Evolutionary conservation across 2,113 vertebrate species (phyloP).

Genomic region (Nibea coibor): DNA sequence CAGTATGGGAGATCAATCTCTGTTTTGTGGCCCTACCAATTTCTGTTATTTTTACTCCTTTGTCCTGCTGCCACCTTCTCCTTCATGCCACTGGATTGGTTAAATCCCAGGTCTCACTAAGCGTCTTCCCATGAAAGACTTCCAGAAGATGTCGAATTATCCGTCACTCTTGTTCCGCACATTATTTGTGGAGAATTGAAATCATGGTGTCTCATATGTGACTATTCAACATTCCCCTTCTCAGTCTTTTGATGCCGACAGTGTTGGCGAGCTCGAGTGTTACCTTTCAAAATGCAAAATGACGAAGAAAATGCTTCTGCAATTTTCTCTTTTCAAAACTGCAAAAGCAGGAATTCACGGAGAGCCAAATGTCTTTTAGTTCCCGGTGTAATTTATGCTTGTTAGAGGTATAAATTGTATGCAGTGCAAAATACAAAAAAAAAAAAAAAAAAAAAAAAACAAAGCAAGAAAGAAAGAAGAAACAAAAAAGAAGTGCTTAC

Average conservation of each 20-base stretch:
- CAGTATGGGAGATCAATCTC: neutral
- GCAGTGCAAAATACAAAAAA: constrained; percentile 21
- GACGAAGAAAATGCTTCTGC: constrained; percentile 32
- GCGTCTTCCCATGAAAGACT: constrained; percentile 17
- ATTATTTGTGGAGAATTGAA: constrained; percentile 51
- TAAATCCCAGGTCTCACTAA: constrained; percentile 28
- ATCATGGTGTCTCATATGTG: constrained; percentile 48
- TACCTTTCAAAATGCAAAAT: constrained; percentile 52
- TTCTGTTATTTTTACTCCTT: neutral
- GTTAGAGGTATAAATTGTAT: constrained; percentile 55
- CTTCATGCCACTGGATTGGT: constrained; percentile 21
- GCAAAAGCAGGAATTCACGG: constrained; percentile 48
- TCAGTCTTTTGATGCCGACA: constrained; percentile 38
- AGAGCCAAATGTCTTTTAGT: constrained; percentile 49
- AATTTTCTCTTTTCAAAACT: constrained; percentile 51
- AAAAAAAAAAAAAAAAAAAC: constrained; percentile 13
- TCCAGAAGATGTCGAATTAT: constrained; percentile 45
- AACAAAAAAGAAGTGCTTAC: constrained; percentile 41
- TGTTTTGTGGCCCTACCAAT: neutral
- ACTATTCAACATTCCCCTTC: constrained; percentile 43
- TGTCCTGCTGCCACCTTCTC: neutral
- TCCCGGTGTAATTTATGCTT: constrained; percentile 48
- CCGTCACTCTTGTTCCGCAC: constrained; percentile 32
- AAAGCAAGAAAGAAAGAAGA: neutral
- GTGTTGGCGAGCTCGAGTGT: constrained; percentile 33